Conservation (phyloP, 2,888 invertebrate genomes). For the Calliscelio sp. region DNA sequence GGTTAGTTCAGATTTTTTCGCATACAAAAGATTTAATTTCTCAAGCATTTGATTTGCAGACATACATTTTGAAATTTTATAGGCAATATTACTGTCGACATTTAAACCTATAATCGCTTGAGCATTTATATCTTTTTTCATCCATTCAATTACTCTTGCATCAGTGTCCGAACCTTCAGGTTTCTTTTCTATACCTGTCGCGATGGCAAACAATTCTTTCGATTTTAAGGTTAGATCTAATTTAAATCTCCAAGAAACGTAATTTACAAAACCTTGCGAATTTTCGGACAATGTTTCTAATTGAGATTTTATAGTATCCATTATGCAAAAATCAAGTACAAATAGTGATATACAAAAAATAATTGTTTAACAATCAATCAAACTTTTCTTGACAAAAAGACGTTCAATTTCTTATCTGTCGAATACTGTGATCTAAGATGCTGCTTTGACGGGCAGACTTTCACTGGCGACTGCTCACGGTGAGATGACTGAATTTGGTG, state of each 20-base stretch:
- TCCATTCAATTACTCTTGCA: slow-evolving; percentile 47
- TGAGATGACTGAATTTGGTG: no score
- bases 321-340: no score
- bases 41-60: slow-evolving; percentile 70
- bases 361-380: no score
- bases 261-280: slow-evolving; percentile 29
- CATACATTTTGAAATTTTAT: slow-evolving; percentile 73
- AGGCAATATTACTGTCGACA: slow-evolving; percentile 62
- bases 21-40: slow-evolving; percentile 66
- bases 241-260: slow-evolving; percentile 41
- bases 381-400: no score
- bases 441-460: no score
- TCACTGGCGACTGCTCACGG: no score
- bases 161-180: no score
- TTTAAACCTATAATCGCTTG: slow-evolving; percentile 73
- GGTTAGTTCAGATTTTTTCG: slow-evolving; percentile 22
- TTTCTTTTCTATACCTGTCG: no score
- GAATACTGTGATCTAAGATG: no score
- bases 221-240: slow-evolving; percentile 30
- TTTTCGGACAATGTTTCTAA: slow-evolving; percentile 36
- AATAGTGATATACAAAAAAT: no score
- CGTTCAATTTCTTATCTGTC: no score
- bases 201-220: no score
- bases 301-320: slow-evolving; percentile 28
- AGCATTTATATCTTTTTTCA: slow-evolving; percentile 75